Evolutionary conservation across 2,888 invertebrate genomes (phyloP).

Genomic region (Leptarthrus brevirostris): DNA sequence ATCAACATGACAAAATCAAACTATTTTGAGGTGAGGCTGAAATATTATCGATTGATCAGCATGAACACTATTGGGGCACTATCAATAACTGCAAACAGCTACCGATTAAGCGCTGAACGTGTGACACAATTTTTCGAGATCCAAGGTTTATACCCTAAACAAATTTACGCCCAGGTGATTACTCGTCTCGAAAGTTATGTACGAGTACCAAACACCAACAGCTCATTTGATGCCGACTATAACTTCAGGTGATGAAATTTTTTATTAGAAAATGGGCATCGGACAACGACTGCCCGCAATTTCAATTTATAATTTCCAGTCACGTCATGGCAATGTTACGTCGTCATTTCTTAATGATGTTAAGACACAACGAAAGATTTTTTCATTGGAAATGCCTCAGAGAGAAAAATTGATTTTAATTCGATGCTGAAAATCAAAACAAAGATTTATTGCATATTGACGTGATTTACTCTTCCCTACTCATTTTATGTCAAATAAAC

Average conservation of each 20-base stretch:
- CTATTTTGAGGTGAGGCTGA: slow-evolving; percentile 28
- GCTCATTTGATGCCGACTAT: slow-evolving; percentile 7
- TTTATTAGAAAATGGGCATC: slow-evolving; percentile 44
- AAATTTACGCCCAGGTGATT: slow-evolving; percentile 10
- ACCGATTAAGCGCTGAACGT: slow-evolving; percentile 1
- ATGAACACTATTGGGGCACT: background rate
- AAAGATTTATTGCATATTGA: background rate
- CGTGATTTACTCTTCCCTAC: no score
- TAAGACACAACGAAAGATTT: slow-evolving; percentile 33
- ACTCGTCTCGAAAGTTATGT: slow-evolving; percentile 4
- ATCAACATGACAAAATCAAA: slow-evolving; percentile 7
- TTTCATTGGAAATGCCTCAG: slow-evolving; percentile 7
- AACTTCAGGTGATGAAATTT: slow-evolving; percentile 33
- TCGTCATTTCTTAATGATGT: slow-evolving; percentile 42
- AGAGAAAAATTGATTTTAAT: background rate
- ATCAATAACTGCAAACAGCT: slow-evolving; percentile 2
- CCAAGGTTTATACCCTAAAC: slow-evolving; percentile 35
- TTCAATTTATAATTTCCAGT: slow-evolving; percentile 37
- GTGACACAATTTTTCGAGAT: slow-evolving; percentile 35
- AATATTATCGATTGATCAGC: slow-evolving; percentile 20
- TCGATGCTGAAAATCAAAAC: slow-evolving; percentile 35
- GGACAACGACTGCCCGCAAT: slow-evolving; percentile 40
- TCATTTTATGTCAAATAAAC: no score
- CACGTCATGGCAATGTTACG: slow-evolving; percentile 38
- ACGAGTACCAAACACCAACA: background rate